Evolutionary conservation across 2,113 vertebrate genomes (phyloP).

Genomic region (Danio rerio): DNA sequence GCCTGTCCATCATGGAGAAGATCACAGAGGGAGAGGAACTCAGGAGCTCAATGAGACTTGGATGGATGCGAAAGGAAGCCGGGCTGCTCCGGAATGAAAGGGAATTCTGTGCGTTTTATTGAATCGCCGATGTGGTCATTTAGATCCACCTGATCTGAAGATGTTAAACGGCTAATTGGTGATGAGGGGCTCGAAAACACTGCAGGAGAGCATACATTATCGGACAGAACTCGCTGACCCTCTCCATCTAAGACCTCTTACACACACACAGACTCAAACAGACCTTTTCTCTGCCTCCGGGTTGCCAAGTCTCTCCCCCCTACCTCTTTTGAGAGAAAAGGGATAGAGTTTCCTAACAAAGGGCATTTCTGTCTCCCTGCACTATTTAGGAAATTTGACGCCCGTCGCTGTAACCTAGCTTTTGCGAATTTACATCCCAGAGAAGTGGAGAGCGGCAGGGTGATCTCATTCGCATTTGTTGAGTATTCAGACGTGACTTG

Average conservation of each 20-base stretch:
- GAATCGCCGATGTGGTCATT: slow-evolving; percentile 19
- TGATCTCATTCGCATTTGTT: background rate
- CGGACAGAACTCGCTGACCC: slow-evolving; percentile 55
- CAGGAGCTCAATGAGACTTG: slow-evolving; percentile 47
- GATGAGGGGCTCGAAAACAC: slow-evolving; percentile 31
- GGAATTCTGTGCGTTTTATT: slow-evolving; percentile 37
- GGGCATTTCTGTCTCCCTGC: slow-evolving; percentile 85
- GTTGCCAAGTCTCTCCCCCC: slow-evolving; percentile 78
- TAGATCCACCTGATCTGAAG: slow-evolving; percentile 30
- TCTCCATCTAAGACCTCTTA: slow-evolving; percentile 41
- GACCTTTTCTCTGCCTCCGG: slow-evolving; percentile 72
- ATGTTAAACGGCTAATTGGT: slow-evolving; percentile 37
- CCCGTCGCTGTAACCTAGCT: slow-evolving; percentile 78
- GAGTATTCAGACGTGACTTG: background rate
- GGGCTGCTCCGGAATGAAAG: slow-evolving; percentile 40
- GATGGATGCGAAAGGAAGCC: slow-evolving; percentile 60
- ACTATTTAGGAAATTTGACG: slow-evolving; percentile 86
- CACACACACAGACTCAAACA: slow-evolving; percentile 44
- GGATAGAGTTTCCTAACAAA: slow-evolving; percentile 95
- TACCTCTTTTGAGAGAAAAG: slow-evolving; percentile 83
- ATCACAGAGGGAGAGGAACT: slow-evolving; percentile 67
- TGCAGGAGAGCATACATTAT: slow-evolving; percentile 50
- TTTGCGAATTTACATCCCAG: slow-evolving; percentile 53
- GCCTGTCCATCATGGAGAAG: slow-evolving; percentile 81
- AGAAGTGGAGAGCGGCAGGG: background rate